Conservation (phyloP, 2,113 vertebrate genomes). For the Chamaetylas fuelleborni region DNA sequence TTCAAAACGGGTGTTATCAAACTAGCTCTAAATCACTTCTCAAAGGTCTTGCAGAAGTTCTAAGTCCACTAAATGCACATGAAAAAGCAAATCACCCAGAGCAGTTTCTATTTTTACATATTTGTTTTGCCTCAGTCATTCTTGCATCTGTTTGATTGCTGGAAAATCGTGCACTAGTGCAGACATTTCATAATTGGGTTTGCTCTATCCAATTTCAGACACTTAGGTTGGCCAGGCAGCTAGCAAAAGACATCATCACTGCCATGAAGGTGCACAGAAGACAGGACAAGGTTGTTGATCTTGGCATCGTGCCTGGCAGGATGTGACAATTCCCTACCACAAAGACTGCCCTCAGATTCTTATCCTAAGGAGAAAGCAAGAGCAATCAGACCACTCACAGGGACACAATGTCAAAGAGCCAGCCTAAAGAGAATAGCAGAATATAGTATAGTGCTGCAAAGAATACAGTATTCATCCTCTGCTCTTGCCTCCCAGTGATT, state of each 20-base stretch:
- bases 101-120: background rate
- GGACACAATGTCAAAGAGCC: background rate
- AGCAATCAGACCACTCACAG: background rate
- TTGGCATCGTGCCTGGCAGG: accelerated
- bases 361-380: background rate
- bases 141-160: background rate
- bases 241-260: background rate
- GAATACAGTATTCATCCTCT: slow-evolving; percentile 38
- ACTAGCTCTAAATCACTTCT: background rate
- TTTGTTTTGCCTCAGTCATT: background rate
- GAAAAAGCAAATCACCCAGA: background rate
- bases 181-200: background rate
- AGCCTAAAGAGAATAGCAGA: background rate
- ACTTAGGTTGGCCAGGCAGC: background rate
- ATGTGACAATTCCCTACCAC: background rate
- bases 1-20: background rate
- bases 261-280: background rate
- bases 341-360: background rate
- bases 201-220: background rate
- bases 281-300: background rate
- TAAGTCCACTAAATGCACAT: background rate
- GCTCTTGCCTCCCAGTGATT: slow-evolving; percentile 14
- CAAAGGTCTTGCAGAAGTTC: background rate
- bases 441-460: background rate
- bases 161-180: background rate